Evolutionary conservation across 2,113 vertebrate genomes (phyloP), one percentile per base, ranked within the genome.

Genomic region (Podiceps cristatus): DNA sequence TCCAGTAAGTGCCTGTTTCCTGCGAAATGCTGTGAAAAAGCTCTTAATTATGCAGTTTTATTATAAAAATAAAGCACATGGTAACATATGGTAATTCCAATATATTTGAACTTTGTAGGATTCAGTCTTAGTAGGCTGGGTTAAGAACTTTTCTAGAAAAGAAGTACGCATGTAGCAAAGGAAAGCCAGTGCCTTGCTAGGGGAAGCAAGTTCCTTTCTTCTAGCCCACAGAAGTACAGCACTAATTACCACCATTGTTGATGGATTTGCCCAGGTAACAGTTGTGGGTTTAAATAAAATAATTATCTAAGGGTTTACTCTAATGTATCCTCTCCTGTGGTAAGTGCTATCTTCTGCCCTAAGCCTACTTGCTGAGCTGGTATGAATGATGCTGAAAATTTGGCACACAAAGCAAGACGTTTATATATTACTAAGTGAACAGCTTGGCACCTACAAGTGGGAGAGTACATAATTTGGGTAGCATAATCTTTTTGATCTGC

Each of bases 381-480:
- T 90, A 66, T 0, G 2, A 79, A 76, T 62, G 58, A 76, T 75
- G 37, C 50, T 56, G 80, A 78, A 93, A 66, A 63, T 91, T 49
- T 67, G 69, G 84, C 91, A 59, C 56, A 24, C 13, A 59, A 88
- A 93, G 64, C 1, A 28, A 93, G 88, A 81, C 35, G 1, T 90
- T 87, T 90, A 27, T 80, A 27, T 80, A 47, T 68, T 62, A 52
- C 60, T 82, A 60, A 91, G 93, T 91, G 66, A 95, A 64, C 33
- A 95, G 64, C 74, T 92, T 94, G 79, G 94, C 78, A 79, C 77
- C 25, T 96, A 72, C 62, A 97, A 84, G 89, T 87, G 93, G 75
- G 90, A 96, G 73, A 83, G 75, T 84, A 52, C 94, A 67, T 81
- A 83, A 84, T 93, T 95, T 81, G 78, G 44, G n/a, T 78, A 88